Conservation (phyloP, 2,888 invertebrate genomes). For the Tipula unca region DNA sequence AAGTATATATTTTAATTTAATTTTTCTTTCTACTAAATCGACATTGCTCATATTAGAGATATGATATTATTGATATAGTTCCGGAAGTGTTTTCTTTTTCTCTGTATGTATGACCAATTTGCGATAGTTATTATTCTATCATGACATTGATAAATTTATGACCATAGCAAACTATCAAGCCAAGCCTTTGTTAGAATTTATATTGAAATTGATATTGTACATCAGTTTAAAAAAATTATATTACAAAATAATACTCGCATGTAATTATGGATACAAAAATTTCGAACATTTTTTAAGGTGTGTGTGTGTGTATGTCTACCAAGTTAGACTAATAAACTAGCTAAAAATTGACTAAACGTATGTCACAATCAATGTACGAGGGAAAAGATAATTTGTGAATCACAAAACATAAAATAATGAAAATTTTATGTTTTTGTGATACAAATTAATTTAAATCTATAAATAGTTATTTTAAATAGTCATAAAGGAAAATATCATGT, state of each 20-base stretch:
- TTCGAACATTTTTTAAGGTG: background rate
- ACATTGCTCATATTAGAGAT: background rate
- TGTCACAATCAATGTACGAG: background rate
- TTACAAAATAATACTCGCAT: background rate
- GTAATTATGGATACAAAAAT: background rate
- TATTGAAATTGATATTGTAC: background rate
- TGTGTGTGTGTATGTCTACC: background rate
- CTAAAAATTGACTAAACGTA: background rate
- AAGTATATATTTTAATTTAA: background rate
- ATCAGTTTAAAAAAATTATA: background rate
- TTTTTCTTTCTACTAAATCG: background rate
- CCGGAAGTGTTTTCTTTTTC: background rate
- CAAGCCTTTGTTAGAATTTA: background rate
- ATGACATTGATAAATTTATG: background rate
- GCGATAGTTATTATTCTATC: background rate
- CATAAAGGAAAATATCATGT: background rate
- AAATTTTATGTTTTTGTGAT: background rate
- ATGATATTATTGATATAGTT: background rate
- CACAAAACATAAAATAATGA: too few species aligned
- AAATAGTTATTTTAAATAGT: background rate
- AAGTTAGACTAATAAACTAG: background rate
- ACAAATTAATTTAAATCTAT: background rate
- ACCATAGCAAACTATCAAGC: background rate
- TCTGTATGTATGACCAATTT: background rate
- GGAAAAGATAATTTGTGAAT: background rate